Evolutionary conservation across 2,113 vertebrate genomes (phyloP).

Genomic region (Laticauda laticaudata): DNA sequence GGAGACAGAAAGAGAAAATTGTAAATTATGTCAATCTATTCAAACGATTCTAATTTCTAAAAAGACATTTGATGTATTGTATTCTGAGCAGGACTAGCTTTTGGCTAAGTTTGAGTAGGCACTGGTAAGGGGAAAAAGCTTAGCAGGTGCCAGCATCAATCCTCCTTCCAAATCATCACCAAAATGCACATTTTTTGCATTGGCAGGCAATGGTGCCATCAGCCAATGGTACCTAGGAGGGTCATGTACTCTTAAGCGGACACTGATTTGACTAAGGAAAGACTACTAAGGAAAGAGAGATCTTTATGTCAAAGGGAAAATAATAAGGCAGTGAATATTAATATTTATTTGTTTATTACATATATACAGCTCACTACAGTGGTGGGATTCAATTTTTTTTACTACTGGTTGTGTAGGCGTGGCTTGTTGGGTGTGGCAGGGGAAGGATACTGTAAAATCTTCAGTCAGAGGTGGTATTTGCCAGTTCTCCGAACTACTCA

Average conservation of each 20-base stretch:
- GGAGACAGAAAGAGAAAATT: constrained; percentile 25
- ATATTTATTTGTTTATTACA: not conserved
- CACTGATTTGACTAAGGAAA: not conserved
- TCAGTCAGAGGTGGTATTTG: too few species aligned
- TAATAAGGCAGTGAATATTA: not conserved
- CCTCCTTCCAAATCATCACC: not conserved
- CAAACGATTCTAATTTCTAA: constrained; percentile 48
- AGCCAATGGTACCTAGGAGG: not conserved
- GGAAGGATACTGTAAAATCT: too few species aligned
- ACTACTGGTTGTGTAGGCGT: too few species aligned
- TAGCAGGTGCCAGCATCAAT: not conserved
- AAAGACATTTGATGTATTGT: constrained; percentile 47
- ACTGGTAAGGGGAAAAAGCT: not conserved
- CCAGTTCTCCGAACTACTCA: too few species aligned
- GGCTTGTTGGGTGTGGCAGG: too few species aligned
- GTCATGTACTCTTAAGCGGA: not conserved
- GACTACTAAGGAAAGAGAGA: not conserved
- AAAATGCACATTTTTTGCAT: not conserved
- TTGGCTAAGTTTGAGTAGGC: not conserved
- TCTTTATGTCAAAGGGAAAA: not conserved
- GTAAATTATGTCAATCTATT: constrained; percentile 41
- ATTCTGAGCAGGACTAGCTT: not conserved
- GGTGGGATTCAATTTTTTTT: too few species aligned
- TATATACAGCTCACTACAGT: not conserved
- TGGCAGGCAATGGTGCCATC: not conserved